These are phyloP conservation scores for Oreocharis arfaki DNA, from an alignment of 2,113 vertebrate genomes.

Conservation along the genomic window DNA sequence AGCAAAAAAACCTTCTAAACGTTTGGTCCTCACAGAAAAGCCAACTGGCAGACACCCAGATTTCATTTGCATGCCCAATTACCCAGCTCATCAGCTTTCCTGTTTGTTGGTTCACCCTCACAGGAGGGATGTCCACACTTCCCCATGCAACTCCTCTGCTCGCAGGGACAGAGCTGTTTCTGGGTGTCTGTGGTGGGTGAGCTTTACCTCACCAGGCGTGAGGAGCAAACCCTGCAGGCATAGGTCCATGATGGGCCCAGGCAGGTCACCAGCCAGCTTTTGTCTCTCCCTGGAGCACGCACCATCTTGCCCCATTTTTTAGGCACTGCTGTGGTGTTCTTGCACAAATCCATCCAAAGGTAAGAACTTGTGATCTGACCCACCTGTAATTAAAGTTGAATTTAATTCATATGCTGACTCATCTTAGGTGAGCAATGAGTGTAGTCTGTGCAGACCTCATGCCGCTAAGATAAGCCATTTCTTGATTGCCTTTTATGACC, in stretches of 20 bases:
- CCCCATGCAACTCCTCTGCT: rapidly evolving
- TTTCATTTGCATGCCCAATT: not conserved
- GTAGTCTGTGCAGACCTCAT: not conserved
- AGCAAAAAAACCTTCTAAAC: not conserved
- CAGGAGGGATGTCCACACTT: not conserved
- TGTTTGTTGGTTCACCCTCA: not conserved
- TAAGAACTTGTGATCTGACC: not conserved
- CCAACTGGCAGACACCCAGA: not conserved
- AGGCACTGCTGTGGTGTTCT: not conserved
- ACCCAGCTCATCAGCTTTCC: not conserved
- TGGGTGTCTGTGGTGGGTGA: not conserved
- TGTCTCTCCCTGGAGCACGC: not conserved
- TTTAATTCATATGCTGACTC: not conserved
- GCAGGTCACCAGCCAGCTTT: not conserved
- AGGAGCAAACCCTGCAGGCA: not conserved
- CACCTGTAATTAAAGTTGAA: not conserved
- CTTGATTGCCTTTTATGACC: not conserved
- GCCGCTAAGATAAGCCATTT: not conserved
- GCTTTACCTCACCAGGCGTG: rapidly evolving
- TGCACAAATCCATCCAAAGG: not conserved
- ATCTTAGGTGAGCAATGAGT: not conserved
- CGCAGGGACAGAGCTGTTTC: not conserved
- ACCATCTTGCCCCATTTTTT: not conserved
- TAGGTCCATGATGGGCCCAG: not conserved
- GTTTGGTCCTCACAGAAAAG: not conserved